A percentile compares a stretch with the other conserved stretches of the same genome.
These are phyloP conservation scores for Campoletis raptor DNA, from an alignment of 2,888 invertebrate genomes.

Conservation along the genomic window DNA sequence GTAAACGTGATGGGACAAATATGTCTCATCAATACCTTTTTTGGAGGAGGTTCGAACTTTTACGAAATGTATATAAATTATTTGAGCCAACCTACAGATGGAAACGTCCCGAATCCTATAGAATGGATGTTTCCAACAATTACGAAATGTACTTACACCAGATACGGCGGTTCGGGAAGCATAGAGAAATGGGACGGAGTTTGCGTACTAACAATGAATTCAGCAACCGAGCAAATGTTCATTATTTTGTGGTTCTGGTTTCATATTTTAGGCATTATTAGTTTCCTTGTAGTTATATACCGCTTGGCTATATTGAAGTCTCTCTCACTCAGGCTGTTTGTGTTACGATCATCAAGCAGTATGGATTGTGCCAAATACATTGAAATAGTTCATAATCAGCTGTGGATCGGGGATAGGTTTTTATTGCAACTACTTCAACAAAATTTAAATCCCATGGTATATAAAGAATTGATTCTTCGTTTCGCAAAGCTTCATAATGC, in stretches of 20 bases:
- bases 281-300: not conserved
- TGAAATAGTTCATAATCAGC: not conserved
- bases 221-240: not conserved
- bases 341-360: not conserved
- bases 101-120: not conserved
- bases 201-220: not conserved
- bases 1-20: not conserved
- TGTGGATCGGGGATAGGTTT: not conserved
- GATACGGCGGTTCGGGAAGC: not conserved
- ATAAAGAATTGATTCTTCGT: not conserved
- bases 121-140: not conserved
- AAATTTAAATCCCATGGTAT: not conserved
- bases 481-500: not conserved
- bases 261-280: not conserved
- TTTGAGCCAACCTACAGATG: not conserved
- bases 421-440: not conserved
- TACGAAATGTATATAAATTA: not conserved
- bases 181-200: not conserved
- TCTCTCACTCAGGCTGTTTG: not conserved
- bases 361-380: not conserved
- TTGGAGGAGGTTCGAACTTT: not conserved
- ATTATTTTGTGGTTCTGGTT: not conserved
- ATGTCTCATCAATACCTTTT: not conserved
- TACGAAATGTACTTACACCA: not conserved
- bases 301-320: not conserved